Conservation (phyloP, 2,797 vertebrate species). For the Pseudochaenichthys georgianus region DNA sequence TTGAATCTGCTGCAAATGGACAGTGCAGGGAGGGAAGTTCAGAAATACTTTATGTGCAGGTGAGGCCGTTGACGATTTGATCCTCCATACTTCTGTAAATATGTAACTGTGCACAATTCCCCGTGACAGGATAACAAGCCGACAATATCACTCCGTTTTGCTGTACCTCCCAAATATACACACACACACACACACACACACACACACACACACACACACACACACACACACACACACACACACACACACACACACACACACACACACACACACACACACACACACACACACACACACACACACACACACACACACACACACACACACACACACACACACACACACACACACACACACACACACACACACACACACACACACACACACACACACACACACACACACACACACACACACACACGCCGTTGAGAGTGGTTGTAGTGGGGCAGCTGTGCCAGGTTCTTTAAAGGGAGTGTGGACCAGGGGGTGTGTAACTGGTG, state of each 20-base stretch:
- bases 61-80: slow-evolving; percentile 49
- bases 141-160: slow-evolving; percentile 65
- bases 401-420: slow-evolving; percentile 46
- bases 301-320: slow-evolving; percentile 27
- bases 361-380: slow-evolving; percentile 27
- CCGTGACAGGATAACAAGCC: slow-evolving; percentile 59
- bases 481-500: slow-evolving; percentile 88
- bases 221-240: slow-evolving; percentile 27
- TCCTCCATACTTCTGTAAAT: slow-evolving; percentile 35
- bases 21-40: background rate
- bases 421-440: slow-evolving; percentile 76
- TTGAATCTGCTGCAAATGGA: slow-evolving; percentile 28
- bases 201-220: slow-evolving; percentile 20
- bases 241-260: slow-evolving; percentile 27
- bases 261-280: slow-evolving; percentile 5
- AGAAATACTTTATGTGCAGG: slow-evolving; percentile 35
- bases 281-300: slow-evolving; percentile 27
- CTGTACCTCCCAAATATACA: slow-evolving; percentile 60
- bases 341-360: slow-evolving; percentile 27
- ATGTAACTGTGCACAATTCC: slow-evolving; percentile 45
- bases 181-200: slow-evolving; percentile 21
- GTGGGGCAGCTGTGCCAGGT: slow-evolving; percentile 85
- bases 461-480: slow-evolving; percentile 86
- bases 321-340: slow-evolving; percentile 5
- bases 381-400: slow-evolving; percentile 5